Conservation (phyloP, 1,140 invertebrate species). For the Solenopsis fugax region DNA sequence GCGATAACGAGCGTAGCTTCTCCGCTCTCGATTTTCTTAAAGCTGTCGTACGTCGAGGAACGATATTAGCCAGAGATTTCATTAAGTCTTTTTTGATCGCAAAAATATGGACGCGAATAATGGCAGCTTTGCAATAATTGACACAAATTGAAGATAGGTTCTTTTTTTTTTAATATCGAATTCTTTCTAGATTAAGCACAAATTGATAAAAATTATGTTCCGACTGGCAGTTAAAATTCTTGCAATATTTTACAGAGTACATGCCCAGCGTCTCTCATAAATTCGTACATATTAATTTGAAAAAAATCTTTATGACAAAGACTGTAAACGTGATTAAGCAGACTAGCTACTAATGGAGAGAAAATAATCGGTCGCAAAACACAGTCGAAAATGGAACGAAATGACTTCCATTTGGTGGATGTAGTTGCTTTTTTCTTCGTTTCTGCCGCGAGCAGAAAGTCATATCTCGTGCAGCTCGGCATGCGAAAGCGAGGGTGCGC, state of each 20-base stretch:
- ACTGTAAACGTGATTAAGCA: slow-evolving; percentile 4
- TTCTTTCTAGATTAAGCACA: background rate
- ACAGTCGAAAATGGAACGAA: slow-evolving; percentile 4
- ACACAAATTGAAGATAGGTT: background rate
- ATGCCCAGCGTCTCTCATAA: background rate
- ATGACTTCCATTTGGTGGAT: slow-evolving; percentile 42
- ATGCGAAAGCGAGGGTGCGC: background rate
- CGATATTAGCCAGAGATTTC: slow-evolving; percentile 27
- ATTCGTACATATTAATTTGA: background rate
- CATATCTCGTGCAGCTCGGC: slow-evolving; percentile 54
- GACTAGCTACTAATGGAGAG: slow-evolving; percentile 40
- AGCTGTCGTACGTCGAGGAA: background rate
- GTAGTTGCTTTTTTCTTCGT: slow-evolving; percentile 53
- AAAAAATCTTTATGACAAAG: background rate
- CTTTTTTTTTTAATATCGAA: background rate
- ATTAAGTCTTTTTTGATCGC: background rate
- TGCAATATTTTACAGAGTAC: background rate
- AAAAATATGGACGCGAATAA: slow-evolving; percentile 8
- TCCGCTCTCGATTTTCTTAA: slow-evolving; percentile 20
- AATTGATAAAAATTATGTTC: background rate
- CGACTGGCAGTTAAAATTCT: background rate
- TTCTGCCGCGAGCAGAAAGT: slow-evolving; percentile 32
- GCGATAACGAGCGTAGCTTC: slow-evolving; percentile 46
- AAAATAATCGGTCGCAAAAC: slow-evolving; percentile 42
- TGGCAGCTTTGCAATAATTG: slow-evolving; percentile 13